Evolutionary conservation across 2,888 invertebrate species (phyloP).

Genomic region (Brassicogethes aeneus): DNA sequence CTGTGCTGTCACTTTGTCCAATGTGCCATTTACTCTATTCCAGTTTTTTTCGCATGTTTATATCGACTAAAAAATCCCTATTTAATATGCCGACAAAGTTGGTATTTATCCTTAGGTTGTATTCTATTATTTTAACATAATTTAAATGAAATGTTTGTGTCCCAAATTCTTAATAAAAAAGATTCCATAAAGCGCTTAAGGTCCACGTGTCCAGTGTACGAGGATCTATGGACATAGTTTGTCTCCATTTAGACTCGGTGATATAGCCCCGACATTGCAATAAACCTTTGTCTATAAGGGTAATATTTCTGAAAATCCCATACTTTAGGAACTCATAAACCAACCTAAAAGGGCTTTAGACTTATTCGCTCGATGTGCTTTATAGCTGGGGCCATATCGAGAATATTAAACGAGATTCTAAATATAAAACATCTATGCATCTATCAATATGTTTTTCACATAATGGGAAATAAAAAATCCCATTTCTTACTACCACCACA

Average conservation of each 20-base stretch:
- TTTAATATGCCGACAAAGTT: too few species aligned
- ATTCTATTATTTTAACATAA: too few species aligned
- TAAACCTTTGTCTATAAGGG: constrained; percentile 41
- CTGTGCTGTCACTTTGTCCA: constrained; percentile 16
- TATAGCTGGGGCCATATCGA: constrained; percentile 34
- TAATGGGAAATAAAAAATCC: too few species aligned
- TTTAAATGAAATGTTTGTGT: too few species aligned
- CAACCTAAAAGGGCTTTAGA: constrained; percentile 36
- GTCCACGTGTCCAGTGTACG: constrained; percentile 21
- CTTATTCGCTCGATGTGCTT: constrained; percentile 34
- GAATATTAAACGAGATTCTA: constrained; percentile 33
- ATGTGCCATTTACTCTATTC: constrained; percentile 14
- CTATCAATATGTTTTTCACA: too few species aligned
- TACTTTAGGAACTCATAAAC: constrained; percentile 40
- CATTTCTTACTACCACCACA: too few species aligned
- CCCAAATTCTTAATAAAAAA: constrained; percentile 1
- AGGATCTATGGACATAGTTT: constrained; percentile 34
- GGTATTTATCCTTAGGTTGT: too few species aligned
- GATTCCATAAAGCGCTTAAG: not conserved
- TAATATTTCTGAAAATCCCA: constrained; percentile 39
- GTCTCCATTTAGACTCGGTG: constrained; percentile 35
- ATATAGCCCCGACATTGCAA: constrained; percentile 31
- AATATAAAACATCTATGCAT: too few species aligned
- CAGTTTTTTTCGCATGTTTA: constrained; percentile 5
- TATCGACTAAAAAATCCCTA: too few species aligned